phyloP scores from a whole-genome alignment of 2,888 invertebrate species.

The Mactromeris polynyma region DNA sequence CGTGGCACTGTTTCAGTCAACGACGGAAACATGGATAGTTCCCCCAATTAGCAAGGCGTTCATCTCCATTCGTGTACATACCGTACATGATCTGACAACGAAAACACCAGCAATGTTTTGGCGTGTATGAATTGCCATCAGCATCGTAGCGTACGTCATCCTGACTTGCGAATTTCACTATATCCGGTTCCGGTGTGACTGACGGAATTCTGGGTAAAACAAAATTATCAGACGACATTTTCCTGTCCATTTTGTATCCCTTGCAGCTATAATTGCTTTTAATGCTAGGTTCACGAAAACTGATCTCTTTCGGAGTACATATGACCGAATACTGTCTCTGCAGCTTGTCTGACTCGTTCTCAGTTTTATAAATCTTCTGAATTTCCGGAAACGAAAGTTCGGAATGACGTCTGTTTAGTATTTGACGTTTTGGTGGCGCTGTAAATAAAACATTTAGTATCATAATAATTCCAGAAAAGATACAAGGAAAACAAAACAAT shows the following conservation, averaged over 20 bases:
- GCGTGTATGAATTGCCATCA: constrained; percentile 39
- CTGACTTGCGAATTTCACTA: background rate
- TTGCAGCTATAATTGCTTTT: background rate
- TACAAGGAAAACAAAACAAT: background rate
- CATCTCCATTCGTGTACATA: constrained; percentile 66
- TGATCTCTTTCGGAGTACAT: background rate
- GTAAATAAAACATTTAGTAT: background rate
- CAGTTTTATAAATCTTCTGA: background rate
- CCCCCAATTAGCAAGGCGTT: constrained; percentile 64
- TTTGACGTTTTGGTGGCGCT: background rate
- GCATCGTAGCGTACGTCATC: background rate
- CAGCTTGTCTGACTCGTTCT: background rate
- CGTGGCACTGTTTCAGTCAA: background rate
- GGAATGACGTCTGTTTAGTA: background rate
- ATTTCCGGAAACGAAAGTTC: constrained; percentile 18
- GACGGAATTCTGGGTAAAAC: constrained; percentile 38
- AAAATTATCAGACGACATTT: background rate
- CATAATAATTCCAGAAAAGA: background rate
- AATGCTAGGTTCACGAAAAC: background rate
- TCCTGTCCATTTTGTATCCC: background rate
- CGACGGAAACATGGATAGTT: constrained; percentile 69
- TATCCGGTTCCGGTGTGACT: constrained; percentile 37
- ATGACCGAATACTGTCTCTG: background rate
- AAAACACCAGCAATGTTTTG: constrained; percentile 70
- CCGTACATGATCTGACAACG: constrained; percentile 72